Evolutionary conservation across 2,113 vertebrate genomes (phyloP).

Genomic region (Daboia siamensis): DNA sequence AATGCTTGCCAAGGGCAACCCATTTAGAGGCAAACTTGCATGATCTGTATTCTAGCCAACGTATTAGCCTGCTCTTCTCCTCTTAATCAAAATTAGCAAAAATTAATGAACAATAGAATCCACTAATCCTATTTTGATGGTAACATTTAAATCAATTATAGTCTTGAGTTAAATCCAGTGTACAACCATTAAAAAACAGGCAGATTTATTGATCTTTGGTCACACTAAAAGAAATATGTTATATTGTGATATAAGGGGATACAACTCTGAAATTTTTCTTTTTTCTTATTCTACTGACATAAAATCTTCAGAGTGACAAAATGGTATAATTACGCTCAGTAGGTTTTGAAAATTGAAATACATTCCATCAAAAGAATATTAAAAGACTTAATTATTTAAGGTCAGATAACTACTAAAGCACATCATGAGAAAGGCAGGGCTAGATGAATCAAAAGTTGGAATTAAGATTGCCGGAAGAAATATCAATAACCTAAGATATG

Average conservation of each 20-base stretch:
- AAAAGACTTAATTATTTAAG: background rate
- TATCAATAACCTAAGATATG: too few relatives aligned
- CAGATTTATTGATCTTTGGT: background rate
- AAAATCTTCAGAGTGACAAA: background rate
- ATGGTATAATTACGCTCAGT: background rate
- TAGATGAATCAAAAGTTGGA: too few relatives aligned
- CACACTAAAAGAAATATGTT: background rate
- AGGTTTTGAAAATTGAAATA: background rate
- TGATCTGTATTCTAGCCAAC: background rate
- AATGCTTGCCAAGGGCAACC: background rate
- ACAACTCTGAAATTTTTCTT: background rate
- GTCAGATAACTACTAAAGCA: background rate
- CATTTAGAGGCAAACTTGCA: background rate
- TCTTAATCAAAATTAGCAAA: background rate
- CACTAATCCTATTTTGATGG: background rate
- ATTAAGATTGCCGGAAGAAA: too few relatives aligned
- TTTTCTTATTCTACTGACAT: background rate
- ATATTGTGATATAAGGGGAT: background rate
- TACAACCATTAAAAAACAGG: background rate
- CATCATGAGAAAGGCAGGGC: too few relatives aligned
- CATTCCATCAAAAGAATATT: background rate
- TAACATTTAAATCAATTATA: background rate
- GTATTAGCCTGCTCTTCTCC: background rate
- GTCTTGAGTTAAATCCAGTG: background rate
- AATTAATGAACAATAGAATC: background rate